Evolutionary conservation across 1,140 invertebrate genomes (phyloP), one percentile per base, ranked within the genome.

Genomic region (Catajapyx aquilonaris): DNA sequence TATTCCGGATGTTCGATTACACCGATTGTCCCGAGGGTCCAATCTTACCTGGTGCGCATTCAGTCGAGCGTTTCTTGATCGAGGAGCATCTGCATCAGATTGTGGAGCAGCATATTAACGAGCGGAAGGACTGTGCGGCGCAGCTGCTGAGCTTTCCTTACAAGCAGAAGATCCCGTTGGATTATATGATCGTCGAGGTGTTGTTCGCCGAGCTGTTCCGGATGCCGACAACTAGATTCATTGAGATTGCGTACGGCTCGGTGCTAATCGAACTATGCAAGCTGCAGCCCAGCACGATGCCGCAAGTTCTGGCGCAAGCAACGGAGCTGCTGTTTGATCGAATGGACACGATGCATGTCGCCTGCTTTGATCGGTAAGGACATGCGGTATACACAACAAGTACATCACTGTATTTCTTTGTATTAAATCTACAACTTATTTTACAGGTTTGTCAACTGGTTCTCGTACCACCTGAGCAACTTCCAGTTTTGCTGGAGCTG

Each of bases 401-500:
- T n/a, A 2, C 20, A 31, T 31, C n/a, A 44, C 15, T n/a, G 20
- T 19, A 21, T 18, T 34, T 2, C 40, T 20, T 16, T 19, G 16
- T 21, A 32, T 43, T 15, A 19, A 19, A 34, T 16, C 0, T 21
- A 2, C 20, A 37, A 9, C 19, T n/a, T 40, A 23, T 15, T 33
- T 42, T 52, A 2, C 39, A 73, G 73, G 46, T 94, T 98, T 59
- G 81, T 86, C 2, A 80, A 74, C 52, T 99, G 94, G 94, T 98
- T 99, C 63, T 73, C 86, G 1, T 98, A 97, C 53, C 94, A 99
- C 62, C 66, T 99, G 55, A 97, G 91, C 53, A 98, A 99, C 61
- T 98, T 98, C 52, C 90, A 97, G 58, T 97, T 94, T 51, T 73
- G 87, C 35, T 99, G 94, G 93, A 88, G 81, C 2, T 99, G 95